Conservation (phyloP, 1,140 invertebrate genomes). For the Drosophila ohnishii region DNA sequence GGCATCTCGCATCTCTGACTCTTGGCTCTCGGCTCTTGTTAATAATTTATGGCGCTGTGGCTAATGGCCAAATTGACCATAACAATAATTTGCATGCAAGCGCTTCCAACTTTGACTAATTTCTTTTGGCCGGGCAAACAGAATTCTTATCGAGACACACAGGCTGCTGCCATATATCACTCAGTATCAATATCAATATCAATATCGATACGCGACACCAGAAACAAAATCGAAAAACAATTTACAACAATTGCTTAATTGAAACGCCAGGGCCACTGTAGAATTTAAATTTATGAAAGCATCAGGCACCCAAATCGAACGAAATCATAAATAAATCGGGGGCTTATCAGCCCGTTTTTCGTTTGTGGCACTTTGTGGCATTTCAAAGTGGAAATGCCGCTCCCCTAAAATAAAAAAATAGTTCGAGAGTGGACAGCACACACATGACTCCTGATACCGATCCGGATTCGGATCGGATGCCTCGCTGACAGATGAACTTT, state of each 20-base stretch:
- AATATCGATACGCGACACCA: slow-evolving; percentile 40
- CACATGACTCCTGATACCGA: slow-evolving; percentile 52
- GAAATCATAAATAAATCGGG: slow-evolving; percentile 79
- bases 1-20: slow-evolving; percentile 48
- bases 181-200: slow-evolving; percentile 65
- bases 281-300: slow-evolving; percentile 80
- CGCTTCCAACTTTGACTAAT: slow-evolving; percentile 67
- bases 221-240: slow-evolving; percentile 48
- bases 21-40: slow-evolving; percentile 26
- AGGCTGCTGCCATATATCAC: slow-evolving; percentile 61
- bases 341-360: slow-evolving; percentile 64
- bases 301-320: slow-evolving; percentile 64
- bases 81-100: slow-evolving; percentile 79
- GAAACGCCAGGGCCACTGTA: slow-evolving; percentile 59
- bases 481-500: slow-evolving; percentile 45
- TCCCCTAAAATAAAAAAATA: slow-evolving; percentile 38
- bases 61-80: slow-evolving; percentile 78
- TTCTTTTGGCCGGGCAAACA: slow-evolving; percentile 36
- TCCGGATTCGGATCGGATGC: slow-evolving; percentile 13
- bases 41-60: slow-evolving; percentile 74
- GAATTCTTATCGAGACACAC: slow-evolving; percentile 25
- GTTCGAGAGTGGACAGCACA: slow-evolving; percentile 58
- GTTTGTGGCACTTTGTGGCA: slow-evolving; percentile 40
- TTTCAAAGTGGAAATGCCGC: slow-evolving; percentile 71
- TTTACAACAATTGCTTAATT: slow-evolving; percentile 81